Percentiles rank a stretch among this genome's conserved stretches.
Conservation (phyloP, 2,888 invertebrate genomes). For the Baronia brevicornis region DNA sequence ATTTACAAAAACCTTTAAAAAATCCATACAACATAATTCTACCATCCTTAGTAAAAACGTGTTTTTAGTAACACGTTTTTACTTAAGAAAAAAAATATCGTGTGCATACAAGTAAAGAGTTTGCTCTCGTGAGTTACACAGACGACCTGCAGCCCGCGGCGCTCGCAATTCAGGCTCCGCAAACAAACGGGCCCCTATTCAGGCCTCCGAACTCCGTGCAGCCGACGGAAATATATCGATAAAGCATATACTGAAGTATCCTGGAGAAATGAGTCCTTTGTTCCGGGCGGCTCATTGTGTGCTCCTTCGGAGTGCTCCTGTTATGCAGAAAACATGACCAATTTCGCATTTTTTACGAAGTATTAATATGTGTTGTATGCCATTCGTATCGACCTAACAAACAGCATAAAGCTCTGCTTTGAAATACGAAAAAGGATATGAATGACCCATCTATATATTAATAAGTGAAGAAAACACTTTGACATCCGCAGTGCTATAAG, state of each 20-base stretch:
- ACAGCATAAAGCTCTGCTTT: no score
- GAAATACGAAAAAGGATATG: no score
- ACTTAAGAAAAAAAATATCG: constrained; percentile 10
- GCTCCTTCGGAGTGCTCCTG: constrained; percentile 9
- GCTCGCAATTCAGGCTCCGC: constrained; percentile 43
- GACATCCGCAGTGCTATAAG: no score
- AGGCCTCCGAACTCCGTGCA: constrained; percentile 16
- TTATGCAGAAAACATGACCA: no score
- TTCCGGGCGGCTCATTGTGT: constrained; percentile 37
- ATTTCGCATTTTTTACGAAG: no score
- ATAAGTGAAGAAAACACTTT: no score
- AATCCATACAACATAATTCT: constrained; percentile 13
- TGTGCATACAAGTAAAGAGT: constrained; percentile 15
- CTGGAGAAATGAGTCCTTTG: constrained; percentile 47
- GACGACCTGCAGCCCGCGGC: constrained; percentile 38
- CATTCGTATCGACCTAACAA: no score
- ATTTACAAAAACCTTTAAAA: constrained; percentile 12
- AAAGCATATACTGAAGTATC: constrained; percentile 35
- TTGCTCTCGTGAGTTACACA: constrained; percentile 18
- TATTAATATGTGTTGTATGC: no score
- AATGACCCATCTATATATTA: no score
- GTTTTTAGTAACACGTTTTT: constrained; percentile 11
- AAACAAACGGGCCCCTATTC: constrained; percentile 33
- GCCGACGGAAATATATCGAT: constrained; percentile 38
- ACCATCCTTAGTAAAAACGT: constrained; percentile 7